phyloP scores from a whole-genome alignment of 2,888 invertebrate genomes.

The Drosophila multiciliata region DNA sequence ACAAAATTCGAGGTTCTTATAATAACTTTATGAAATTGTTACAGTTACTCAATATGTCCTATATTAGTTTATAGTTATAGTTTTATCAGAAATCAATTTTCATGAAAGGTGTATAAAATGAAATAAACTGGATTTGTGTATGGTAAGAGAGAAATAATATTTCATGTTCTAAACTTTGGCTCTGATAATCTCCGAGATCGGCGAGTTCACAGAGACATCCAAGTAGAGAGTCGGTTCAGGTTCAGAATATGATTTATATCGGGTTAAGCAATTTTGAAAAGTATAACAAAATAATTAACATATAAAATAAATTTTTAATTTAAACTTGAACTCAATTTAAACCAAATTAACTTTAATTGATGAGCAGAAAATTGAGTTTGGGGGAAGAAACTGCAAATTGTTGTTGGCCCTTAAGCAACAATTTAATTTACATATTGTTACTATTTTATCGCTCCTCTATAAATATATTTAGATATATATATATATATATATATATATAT shows the following conservation, averaged over 20 bases:
- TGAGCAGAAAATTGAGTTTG: slow-evolving; percentile 25
- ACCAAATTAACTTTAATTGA: slow-evolving; percentile 46
- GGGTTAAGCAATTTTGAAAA: not conserved
- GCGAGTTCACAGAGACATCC: no score
- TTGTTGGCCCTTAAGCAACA: slow-evolving; percentile 19
- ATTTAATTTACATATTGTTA: slow-evolving; percentile 52
- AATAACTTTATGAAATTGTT: no score
- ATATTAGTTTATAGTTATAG: no score
- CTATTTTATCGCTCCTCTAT: slow-evolving; percentile 56
- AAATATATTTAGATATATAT: slow-evolving; percentile 16
- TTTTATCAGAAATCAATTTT: no score
- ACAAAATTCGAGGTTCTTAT: no score
- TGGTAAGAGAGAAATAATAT: no score
- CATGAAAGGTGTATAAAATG: no score
- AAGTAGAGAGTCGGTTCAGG: no score
- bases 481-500: slow-evolving; percentile 8
- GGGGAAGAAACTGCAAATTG: slow-evolving; percentile 31
- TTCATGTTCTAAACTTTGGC: no score
- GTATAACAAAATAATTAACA: not conserved
- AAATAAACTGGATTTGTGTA: no score
- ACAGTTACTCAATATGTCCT: no score
- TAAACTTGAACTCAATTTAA: slow-evolving; percentile 11
- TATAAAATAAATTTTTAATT: not conserved
- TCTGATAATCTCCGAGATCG: no score
- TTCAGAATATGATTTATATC: not conserved